These are phyloP conservation scores for Peromyscus melanophrys DNA, from an alignment of 2,797 vertebrate species.

Conservation along the genomic window DNA sequence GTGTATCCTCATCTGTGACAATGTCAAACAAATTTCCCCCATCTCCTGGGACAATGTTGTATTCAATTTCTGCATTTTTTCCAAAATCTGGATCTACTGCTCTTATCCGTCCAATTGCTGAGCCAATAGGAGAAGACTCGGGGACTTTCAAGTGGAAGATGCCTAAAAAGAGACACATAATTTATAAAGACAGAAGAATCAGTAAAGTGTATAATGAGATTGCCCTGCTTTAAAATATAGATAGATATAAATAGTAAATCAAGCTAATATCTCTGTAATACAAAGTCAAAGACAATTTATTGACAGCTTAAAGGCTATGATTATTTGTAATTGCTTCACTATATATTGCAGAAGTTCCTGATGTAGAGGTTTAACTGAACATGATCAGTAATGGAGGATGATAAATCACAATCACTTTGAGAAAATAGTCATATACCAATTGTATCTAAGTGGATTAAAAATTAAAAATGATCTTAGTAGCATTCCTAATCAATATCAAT, in stretches of 20 bases:
- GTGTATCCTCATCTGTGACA: constrained; percentile 96
- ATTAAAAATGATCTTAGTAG: background rate
- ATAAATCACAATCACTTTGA: background rate
- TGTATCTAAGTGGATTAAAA: background rate
- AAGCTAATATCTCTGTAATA: background rate
- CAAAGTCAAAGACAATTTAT: constrained; percentile 13
- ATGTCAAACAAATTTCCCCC: constrained; percentile 98
- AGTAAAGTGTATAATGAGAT: background rate
- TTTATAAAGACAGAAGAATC: constrained; percentile 2
- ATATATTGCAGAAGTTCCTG: background rate
- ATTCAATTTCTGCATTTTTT: constrained; percentile 97
- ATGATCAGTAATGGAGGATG: background rate
- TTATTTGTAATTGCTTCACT: background rate
- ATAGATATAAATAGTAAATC: constrained; percentile 33
- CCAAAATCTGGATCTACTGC: constrained; percentile 98
- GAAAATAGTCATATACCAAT: background rate
- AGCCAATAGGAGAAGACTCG: constrained; percentile 95
- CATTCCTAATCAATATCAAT: background rate
- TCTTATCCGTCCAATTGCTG: constrained; percentile 96
- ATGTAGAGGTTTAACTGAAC: background rate
- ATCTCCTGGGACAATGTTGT: constrained; percentile 98
- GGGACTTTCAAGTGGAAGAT: constrained; percentile 98
- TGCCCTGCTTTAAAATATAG: background rate
- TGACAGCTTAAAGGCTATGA: constrained; percentile 8
- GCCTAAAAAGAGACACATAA: constrained; percentile 89